phyloP scores from a whole-genome alignment of 2,797 vertebrate species.

The Borostomias antarcticus region DNA sequence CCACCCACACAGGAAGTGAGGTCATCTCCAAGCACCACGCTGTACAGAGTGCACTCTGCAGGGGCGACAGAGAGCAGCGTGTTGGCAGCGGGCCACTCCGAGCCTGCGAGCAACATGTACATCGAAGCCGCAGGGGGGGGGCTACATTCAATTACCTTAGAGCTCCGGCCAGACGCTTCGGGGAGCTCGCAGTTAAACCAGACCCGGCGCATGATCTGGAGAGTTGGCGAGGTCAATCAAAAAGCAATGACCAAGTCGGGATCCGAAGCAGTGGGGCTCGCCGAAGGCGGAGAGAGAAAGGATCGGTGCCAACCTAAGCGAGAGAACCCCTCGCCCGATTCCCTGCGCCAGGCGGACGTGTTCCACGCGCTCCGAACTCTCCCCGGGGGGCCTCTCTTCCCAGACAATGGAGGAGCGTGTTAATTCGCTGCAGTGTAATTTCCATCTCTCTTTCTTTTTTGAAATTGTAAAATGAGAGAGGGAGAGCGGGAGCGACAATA shows the following conservation, averaged over 20 bases:
- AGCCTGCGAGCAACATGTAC: slow-evolving; percentile 54
- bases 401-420: slow-evolving; percentile 62
- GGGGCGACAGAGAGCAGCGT: slow-evolving; percentile 65
- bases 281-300: slow-evolving; percentile 3
- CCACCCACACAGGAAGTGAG: slow-evolving; percentile 79
- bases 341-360: slow-evolving; percentile 38
- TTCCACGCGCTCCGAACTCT: slow-evolving; percentile 45
- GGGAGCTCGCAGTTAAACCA: neutral
- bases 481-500: slow-evolving; percentile 64
- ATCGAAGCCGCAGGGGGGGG: slow-evolving; percentile 26
- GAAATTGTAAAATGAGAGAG: slow-evolving; percentile 58
- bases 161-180: slow-evolving; percentile 28
- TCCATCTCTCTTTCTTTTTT: slow-evolving; percentile 66
- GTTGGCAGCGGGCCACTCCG: slow-evolving; percentile 61
- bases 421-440: slow-evolving; percentile 67
- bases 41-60: slow-evolving; percentile 58
- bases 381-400: slow-evolving; percentile 43
- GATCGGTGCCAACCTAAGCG: slow-evolving; percentile 31
- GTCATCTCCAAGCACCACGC: slow-evolving; percentile 63
- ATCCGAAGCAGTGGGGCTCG: slow-evolving; percentile 8
- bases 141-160: slow-evolving; percentile 1
- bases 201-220: neutral
- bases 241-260: slow-evolving; percentile 15
- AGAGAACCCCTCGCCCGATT: slow-evolving; percentile 31
- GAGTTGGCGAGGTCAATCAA: slow-evolving; percentile 12